Evolutionary conservation across 2,888 invertebrate species (phyloP), one percentile per base, ranked within the genome.

Genomic region (Ectemnius cavifrons): DNA sequence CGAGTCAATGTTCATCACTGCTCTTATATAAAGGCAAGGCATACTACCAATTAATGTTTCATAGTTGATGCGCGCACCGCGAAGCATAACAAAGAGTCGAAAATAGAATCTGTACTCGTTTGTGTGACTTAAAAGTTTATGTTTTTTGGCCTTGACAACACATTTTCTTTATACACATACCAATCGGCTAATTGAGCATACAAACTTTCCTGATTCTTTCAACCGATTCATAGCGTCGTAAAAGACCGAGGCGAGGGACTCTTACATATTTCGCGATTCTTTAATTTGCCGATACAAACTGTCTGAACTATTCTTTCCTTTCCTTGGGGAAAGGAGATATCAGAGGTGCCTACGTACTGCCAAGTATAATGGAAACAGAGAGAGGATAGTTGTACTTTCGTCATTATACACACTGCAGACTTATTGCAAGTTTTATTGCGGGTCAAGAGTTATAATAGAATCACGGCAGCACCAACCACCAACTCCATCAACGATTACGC

Each of bases 321-420:
- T 78, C 63, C 66, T 73, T 63, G 45, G 14, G 56, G 52, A 59
- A 75, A 67, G 16, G n/a, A 58, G 20, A 61, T 52, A 45, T 46
- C 61, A 60, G 66, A 73, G 80, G 80, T 79, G 80, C 80, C 79
- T 80, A 79, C 72, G 67, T 72, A 79, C 80, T 80, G 80, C 79
- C 80, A 77, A 73, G 77, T 67, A 52, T 52, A 73, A 49, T 72
- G 59, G 57, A 70, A 74, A 79, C 79, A 74, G 70, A 79, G 57
- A 28, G 56, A 46, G 60, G 69, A 70, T 70, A 75, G 59, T 74
- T 67, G 66, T 62, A 74, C 64, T 49, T 63, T 73, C 69, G 63
- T 77, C 64, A 79, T 67, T 79, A 77, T 79, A 73, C 45, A 79
- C 78, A 78, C 67, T 74, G 77, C 63, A 72, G 20, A 72, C 59